phyloP scores from a whole-genome alignment of 2,888 invertebrate genomes.

The Colostygia pectinataria region DNA sequence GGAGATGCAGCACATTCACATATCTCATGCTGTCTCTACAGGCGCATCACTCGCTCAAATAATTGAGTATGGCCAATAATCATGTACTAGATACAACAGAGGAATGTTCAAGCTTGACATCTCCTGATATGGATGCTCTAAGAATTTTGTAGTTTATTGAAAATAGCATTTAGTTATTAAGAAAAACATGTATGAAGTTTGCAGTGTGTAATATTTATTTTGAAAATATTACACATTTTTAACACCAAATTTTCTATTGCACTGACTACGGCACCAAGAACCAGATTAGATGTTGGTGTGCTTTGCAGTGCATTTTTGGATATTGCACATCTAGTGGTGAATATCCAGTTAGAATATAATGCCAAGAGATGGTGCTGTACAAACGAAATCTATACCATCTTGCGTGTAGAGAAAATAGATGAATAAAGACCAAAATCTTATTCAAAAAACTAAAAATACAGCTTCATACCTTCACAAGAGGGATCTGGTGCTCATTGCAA shows the following conservation, averaged over 20 bases:
- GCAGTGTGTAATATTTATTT: slow-evolving; percentile 7
- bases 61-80: too few relatives aligned
- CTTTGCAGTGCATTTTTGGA: slow-evolving; percentile 21
- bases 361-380: background rate
- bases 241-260: slow-evolving; percentile 18
- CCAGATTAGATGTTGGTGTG: slow-evolving; percentile 21
- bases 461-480: slow-evolving; percentile 92
- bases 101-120: too few relatives aligned
- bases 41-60: too few relatives aligned
- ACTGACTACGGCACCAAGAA: slow-evolving; percentile 28
- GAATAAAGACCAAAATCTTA: too few relatives aligned
- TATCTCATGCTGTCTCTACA: too few relatives aligned
- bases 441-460: too few relatives aligned
- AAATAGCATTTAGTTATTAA: background rate
- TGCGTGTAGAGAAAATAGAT: too few relatives aligned
- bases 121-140: too few relatives aligned
- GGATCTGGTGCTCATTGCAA: slow-evolving; percentile 99
- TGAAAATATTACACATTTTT: slow-evolving; percentile 10
- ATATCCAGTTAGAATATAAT: background rate
- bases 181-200: slow-evolving; percentile 20
- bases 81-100: too few relatives aligned
- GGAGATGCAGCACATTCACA: too few relatives aligned
- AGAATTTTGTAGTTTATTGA: too few relatives aligned
- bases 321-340: background rate
- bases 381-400: too few relatives aligned